Percentiles rank a stretch among this genome's conserved stretches.
Conservation (phyloP, 2,888 invertebrate species). For the Melangyna quadrimaculata region DNA sequence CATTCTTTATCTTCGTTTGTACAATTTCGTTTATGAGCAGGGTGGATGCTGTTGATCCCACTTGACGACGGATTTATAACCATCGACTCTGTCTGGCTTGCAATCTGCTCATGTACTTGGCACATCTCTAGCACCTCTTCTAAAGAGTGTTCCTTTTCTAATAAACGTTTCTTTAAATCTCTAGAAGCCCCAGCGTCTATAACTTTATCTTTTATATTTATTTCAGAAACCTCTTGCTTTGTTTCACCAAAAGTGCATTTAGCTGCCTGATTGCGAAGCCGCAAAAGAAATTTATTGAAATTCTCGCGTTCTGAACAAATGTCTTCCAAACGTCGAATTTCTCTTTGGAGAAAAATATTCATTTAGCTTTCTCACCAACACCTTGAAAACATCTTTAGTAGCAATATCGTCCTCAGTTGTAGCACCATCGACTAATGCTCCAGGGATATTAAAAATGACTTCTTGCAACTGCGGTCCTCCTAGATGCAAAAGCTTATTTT, state of each 20-base stretch:
- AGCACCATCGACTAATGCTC: background rate
- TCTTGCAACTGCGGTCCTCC: too few species aligned
- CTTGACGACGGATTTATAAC: conserved; percentile 7
- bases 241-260: too few species aligned
- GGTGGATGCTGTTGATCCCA: conserved; percentile 5
- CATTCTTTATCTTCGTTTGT: conserved; percentile 7
- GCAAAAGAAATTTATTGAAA: background rate
- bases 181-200: background rate
- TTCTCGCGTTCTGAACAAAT: background rate
- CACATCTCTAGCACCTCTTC: conserved; percentile 27
- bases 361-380: background rate
- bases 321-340: background rate
- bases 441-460: conserved; percentile 19
- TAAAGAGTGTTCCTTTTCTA: conserved; percentile 16
- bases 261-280: too few species aligned
- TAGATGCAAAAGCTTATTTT: too few species aligned
- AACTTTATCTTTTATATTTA: conserved; percentile 67
- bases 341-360: too few species aligned
- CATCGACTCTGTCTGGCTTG: conserved; percentile 23
- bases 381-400: conserved; percentile 15
- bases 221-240: too few species aligned
- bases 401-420: background rate
- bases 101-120: conserved; percentile 24
- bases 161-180: background rate
- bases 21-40: background rate